A percentile compares a stretch with the other conserved stretches of the same genome.
Evolutionary conservation across 2,113 vertebrate species (phyloP).

Genomic region (Chascanopsetta lugubris): DNA sequence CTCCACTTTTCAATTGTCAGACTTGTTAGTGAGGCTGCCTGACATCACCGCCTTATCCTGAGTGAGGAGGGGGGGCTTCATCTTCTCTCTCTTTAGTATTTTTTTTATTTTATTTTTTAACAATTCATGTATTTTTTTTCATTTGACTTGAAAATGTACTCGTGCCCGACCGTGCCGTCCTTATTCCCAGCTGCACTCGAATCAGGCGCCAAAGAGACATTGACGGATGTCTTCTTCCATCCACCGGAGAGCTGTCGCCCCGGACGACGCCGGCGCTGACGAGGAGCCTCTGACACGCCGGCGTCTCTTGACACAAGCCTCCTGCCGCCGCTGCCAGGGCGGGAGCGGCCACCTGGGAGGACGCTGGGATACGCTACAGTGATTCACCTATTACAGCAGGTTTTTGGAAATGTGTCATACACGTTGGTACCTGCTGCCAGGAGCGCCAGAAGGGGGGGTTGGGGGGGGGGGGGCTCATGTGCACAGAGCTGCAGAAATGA

Average conservation of each 20-base stretch:
- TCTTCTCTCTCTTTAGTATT: conserved; percentile 19
- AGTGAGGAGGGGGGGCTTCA: conserved; percentile 5
- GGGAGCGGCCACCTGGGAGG: conserved; percentile 76
- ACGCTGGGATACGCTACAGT: conserved; percentile 72
- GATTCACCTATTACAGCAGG: conserved; percentile 73
- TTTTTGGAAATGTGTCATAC: conserved; percentile 46
- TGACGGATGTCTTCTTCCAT: conserved; percentile 82
- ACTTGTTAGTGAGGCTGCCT: conserved; percentile 71
- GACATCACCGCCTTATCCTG: conserved; percentile 54
- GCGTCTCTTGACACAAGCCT: conserved; percentile 79
- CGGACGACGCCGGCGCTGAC: conserved; percentile 53
- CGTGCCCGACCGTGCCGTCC: conserved; percentile 47
- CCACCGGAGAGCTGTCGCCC: conserved; percentile 76
- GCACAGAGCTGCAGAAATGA: conserved; percentile 48
- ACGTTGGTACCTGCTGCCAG: conserved; percentile 57
- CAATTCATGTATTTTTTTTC: conserved; percentile 64
- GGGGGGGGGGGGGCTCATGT: conserved; percentile 52
- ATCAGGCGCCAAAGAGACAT: conserved; percentile 75
- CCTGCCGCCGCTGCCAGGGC: conserved; percentile 62
- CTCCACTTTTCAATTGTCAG: conserved; percentile 69
- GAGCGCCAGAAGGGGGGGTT: conserved; percentile 52
- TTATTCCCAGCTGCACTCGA: conserved; percentile 76
- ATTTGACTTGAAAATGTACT: conserved; percentile 71
- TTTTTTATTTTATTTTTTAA: conserved; percentile 34
- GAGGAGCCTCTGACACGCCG: conserved; percentile 78